Conservation (phyloP, 2,113 vertebrate genomes). For the Notarius quadriscutis region DNA sequence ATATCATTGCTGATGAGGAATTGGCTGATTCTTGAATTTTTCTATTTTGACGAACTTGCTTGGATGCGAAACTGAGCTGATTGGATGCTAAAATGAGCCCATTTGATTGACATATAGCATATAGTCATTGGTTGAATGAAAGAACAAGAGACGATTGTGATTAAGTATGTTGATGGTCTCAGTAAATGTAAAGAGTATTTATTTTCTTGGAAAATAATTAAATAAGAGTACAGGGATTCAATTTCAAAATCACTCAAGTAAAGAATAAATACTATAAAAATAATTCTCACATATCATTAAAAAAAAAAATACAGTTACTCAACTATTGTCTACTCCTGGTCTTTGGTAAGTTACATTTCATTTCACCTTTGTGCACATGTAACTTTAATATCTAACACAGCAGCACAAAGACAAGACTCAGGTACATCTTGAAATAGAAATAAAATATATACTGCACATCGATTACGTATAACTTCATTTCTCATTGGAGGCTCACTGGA, state of each 20-base stretch:
- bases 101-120: no score
- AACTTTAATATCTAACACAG: not conserved
- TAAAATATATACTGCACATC: not conserved
- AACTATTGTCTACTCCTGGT: not conserved
- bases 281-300: not conserved
- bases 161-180: not conserved
- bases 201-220: not conserved
- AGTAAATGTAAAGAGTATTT: not conserved
- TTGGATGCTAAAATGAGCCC: no score
- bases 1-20: not conserved
- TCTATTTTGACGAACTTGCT: no score
- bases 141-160: not conserved
- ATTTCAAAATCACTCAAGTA: not conserved
- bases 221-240: not conserved
- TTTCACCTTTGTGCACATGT: not conserved
- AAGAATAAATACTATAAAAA: not conserved
- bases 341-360: not conserved
- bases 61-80: no score
- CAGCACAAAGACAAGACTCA: not conserved
- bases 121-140: not conserved
- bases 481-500: not conserved
- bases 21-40: no score
- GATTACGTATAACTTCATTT: not conserved
- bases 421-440: not conserved
- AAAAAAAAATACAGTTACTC: not conserved